Base-by-base conservation (phyloP, 1,140 invertebrate species). In the Euura saliciscinereae region DNA sequence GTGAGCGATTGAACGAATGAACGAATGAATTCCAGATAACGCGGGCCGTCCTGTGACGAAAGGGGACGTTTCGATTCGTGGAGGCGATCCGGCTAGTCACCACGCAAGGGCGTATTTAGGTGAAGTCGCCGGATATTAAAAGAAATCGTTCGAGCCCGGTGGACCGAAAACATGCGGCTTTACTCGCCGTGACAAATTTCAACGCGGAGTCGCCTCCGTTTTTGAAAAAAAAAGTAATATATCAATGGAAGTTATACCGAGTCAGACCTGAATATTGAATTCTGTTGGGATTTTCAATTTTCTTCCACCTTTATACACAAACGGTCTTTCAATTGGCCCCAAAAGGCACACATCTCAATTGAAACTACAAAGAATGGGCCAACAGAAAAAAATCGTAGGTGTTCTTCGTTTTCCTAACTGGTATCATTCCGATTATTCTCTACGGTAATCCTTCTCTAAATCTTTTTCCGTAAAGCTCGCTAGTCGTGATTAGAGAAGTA, bases 401-500 rank as follows among this genome's bases (percentile, higher is more conserved):
- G 28, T 28, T 28, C 28, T 28, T 28, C 28, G 28, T 28, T 28
- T 28, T 28, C 28, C 28, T 28, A 28, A 28, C 28, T 28, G 10
- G 51, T 59, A 59, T 59, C 13, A 59, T 59, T 59, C 6, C 13
- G 6, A 59, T 59, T n/a, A 59, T 59, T 59, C 51, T 6, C 6
- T 4, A 28, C 28, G 13, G 51, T 59, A 59, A 59, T 59, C 51
- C 51, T 8, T 59, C 51, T 4, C 13, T 59, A 59, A 59, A 59
- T 59, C 5, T 59, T 59, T 59, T 59, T 11, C 5, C 51, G 3
- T 28, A 59, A 59, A 59, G 51, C 51, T 59, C 5, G 51, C 2
- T n/a, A n/a, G 6, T 59, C 8, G 51, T 59, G 51, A 59, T 59
- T 59, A 59, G 51, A 59, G 51, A 59, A 59, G 51, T 59, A 59